These are phyloP conservation scores for Elmis aenea DNA, from an alignment of 2,888 invertebrate genomes.

Conservation along the genomic window DNA sequence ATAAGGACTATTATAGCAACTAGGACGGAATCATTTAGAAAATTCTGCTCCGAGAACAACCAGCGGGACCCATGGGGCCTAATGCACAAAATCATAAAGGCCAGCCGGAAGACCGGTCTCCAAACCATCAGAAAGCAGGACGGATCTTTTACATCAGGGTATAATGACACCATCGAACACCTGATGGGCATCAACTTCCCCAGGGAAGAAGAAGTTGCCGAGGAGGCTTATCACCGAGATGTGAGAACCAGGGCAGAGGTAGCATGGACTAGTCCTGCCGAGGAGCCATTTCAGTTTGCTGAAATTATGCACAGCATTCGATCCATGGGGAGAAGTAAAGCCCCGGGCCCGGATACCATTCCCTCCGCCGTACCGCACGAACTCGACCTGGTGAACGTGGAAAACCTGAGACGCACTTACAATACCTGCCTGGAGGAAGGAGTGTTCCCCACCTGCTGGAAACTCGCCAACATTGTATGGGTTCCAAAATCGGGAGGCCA, in stretches of 20 bases:
- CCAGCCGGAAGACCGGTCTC: not conserved
- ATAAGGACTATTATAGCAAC: not conserved
- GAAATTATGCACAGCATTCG: no score
- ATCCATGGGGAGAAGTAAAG: no score
- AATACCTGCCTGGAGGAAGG: no score
- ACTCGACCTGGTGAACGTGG: no score
- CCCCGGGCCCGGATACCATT: not conserved
- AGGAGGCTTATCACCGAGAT: not conserved
- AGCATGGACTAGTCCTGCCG: not conserved
- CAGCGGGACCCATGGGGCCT: not conserved
- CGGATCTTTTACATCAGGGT: no score
- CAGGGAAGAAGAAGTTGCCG: not conserved
- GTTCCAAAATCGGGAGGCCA: conserved; percentile 25
- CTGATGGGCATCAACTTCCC: not conserved
- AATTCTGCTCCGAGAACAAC: not conserved
- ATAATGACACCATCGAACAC: not conserved
- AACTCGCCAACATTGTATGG: conserved; percentile 22
- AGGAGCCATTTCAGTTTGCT: no score
- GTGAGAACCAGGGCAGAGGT: not conserved
- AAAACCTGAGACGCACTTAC: no score
- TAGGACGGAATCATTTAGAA: not conserved
- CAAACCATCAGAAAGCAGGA: no score
- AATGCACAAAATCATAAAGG: not conserved
- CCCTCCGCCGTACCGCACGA: no score
- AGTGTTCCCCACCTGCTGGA: conserved; percentile 24